Evolutionary conservation across 2,797 vertebrate species (phyloP).

Genomic region (Oreochromis mossambicus): DNA sequence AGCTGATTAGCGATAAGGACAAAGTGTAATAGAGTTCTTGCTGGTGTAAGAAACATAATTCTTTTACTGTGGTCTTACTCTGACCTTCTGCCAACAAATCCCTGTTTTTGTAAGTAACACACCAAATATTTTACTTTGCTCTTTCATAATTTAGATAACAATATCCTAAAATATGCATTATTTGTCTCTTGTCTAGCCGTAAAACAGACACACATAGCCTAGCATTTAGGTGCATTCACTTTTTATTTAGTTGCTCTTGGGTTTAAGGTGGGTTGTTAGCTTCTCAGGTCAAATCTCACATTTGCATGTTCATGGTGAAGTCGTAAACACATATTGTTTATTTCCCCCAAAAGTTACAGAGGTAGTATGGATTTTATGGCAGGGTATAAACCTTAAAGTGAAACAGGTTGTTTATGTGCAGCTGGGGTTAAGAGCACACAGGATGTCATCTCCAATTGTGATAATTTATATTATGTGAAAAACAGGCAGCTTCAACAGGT

Average conservation of each 20-base stretch:
- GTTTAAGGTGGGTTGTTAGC: neutral
- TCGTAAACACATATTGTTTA: slow-evolving; percentile 20
- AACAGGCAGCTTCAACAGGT: slow-evolving; percentile 8
- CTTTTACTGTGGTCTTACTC: neutral
- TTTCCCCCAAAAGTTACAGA: neutral
- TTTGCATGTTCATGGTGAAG: slow-evolving; percentile 18
- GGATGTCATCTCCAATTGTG: slow-evolving; percentile 28
- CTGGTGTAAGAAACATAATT: neutral
- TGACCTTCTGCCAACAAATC: slow-evolving; percentile 13
- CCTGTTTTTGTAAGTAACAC: neutral
- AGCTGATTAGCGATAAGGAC: neutral
- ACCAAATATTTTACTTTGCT: neutral
- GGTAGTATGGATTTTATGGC: slow-evolving; percentile 12
- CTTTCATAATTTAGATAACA: slow-evolving; percentile 11
- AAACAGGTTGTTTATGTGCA: slow-evolving; percentile 24
- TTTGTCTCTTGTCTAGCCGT: neutral
- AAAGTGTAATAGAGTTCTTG: neutral
- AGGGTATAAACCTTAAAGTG: slow-evolving; percentile 4
- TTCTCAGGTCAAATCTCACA: neutral
- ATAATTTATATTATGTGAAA: slow-evolving; percentile 24
- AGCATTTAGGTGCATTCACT: neutral
- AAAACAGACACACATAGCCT: neutral
- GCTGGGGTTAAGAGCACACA: slow-evolving; percentile 6
- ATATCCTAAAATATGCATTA: neutral
- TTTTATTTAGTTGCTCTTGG: neutral